Percentiles rank a stretch among this genome's conserved stretches.
These are phyloP conservation scores for Hemicentrotus pulcherrimus DNA, from an alignment of 35 echinoderm and acorn worm genomes.

Conservation along the genomic window DNA sequence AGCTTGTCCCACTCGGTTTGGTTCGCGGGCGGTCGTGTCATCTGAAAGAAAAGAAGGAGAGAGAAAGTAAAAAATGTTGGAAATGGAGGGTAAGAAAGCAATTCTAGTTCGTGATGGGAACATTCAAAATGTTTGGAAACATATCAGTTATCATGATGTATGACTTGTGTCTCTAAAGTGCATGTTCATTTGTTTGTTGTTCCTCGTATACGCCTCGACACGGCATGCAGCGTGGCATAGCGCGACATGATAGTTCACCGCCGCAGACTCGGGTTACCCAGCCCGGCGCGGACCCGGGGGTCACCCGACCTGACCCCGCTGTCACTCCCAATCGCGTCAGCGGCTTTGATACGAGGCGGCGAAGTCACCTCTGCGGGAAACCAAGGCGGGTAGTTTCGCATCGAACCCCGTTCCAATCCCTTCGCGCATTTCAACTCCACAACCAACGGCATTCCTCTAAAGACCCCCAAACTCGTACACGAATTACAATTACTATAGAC, in stretches of 20 bases:
- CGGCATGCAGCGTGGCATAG: not conserved
- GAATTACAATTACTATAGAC: not conserved
- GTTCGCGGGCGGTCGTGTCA: not conserved
- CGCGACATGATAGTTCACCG: slow-evolving; percentile 14
- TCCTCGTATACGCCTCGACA: not conserved
- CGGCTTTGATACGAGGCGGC: slow-evolving; percentile 22
- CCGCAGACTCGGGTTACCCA: slow-evolving; percentile 33
- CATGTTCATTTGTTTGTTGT: slow-evolving; percentile 39
- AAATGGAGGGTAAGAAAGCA: not conserved
- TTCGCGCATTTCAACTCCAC: not conserved
- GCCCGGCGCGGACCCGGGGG: slow-evolving; percentile 28
- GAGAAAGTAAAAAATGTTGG: not conserved
- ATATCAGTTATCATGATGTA: slow-evolving; percentile 19
- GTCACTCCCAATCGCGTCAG: slow-evolving; percentile 4
- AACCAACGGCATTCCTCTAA: not conserved
- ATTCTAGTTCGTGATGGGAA: not conserved
- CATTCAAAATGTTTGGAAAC: not conserved
- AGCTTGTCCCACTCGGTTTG: not conserved
- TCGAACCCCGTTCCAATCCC: not conserved
- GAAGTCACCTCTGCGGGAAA: not conserved
- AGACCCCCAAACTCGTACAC: not conserved
- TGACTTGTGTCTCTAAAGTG: not conserved
- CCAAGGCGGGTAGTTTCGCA: slow-evolving; percentile 34
- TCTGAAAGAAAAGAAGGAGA: not conserved
- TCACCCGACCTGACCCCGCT: slow-evolving; percentile 25